Conservation (phyloP, 2,888 invertebrate species). For the Apodemia mormo region DNA sequence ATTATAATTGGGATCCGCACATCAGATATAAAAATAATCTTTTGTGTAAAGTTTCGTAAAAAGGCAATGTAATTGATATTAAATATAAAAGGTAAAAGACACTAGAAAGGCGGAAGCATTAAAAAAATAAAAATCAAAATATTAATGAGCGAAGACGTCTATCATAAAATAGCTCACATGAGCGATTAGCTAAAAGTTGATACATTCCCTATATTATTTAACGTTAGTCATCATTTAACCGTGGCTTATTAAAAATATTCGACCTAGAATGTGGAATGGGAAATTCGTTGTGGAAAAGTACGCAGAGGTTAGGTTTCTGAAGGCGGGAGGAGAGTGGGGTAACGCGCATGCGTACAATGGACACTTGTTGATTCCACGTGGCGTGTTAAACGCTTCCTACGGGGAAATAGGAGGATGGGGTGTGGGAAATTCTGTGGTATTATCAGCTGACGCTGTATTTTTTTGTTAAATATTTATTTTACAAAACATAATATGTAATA, state of each 20-base stretch:
- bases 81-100: too few species aligned
- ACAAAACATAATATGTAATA: too few species aligned
- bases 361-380: constrained; percentile 76
- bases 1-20: too few species aligned
- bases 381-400: constrained; percentile 30
- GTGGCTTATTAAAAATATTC: constrained; percentile 29
- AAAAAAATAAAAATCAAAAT: too few species aligned
- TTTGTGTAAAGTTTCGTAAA: too few species aligned
- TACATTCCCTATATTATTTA: constrained; percentile 13
- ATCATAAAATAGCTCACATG: neutral
- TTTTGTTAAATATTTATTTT: neutral
- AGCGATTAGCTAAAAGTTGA: neutral
- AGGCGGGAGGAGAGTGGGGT: constrained; percentile 38
- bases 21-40: too few species aligned
- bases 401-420: constrained; percentile 15
- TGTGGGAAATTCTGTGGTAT: constrained; percentile 13
- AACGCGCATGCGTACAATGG: constrained; percentile 57
- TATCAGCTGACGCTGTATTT: constrained; percentile 21
- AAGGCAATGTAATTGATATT: too few species aligned
- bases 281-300: constrained; percentile 61
- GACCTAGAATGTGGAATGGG: constrained; percentile 37
- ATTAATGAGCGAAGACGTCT: neutral
- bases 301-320: constrained; percentile 49
- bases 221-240: constrained; percentile 19
- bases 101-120: too few species aligned